Evolutionary conservation across 1,140 invertebrate genomes (phyloP).

Genomic region (Drosophila bocki): DNA sequence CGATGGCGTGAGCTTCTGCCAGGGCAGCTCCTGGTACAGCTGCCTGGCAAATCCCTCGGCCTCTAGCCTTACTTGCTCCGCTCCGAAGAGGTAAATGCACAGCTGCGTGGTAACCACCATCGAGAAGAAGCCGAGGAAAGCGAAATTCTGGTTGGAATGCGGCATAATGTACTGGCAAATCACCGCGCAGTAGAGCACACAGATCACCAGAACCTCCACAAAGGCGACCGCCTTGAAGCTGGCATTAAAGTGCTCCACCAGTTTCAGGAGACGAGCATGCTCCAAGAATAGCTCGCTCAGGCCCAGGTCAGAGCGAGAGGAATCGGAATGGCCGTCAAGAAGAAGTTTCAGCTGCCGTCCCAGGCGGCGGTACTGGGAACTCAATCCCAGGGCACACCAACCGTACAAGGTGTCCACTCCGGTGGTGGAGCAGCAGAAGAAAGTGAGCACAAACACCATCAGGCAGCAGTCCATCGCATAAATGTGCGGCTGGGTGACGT

Average conservation of each 20-base stretch:
- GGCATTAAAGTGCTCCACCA: conserved; percentile 44
- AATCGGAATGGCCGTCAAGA: neutral
- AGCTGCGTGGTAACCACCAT: conserved; percentile 65
- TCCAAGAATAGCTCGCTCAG: conserved; percentile 35
- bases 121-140: conserved; percentile 65
- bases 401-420: conserved; percentile 61
- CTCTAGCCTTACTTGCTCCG: conserved; percentile 60
- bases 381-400: conserved; percentile 58
- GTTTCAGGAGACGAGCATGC: conserved; percentile 33
- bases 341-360: conserved; percentile 16
- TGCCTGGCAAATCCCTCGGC: conserved; percentile 31
- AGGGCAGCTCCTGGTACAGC: conserved; percentile 49
- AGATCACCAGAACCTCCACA: conserved; percentile 60
- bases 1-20: conserved; percentile 26
- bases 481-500: conserved; percentile 45
- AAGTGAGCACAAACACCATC: conserved; percentile 57
- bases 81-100: conserved; percentile 60
- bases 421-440: conserved; percentile 69
- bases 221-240: conserved; percentile 56
- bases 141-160: conserved; percentile 58
- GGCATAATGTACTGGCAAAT: conserved; percentile 68
- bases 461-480: conserved; percentile 54
- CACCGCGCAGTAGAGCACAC: conserved; percentile 59
- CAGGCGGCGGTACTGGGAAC: conserved; percentile 56
- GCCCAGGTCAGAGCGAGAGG: conserved; percentile 4